phyloP scores from a whole-genome alignment of 2,113 vertebrate genomes.

The Urocolius indicus region DNA sequence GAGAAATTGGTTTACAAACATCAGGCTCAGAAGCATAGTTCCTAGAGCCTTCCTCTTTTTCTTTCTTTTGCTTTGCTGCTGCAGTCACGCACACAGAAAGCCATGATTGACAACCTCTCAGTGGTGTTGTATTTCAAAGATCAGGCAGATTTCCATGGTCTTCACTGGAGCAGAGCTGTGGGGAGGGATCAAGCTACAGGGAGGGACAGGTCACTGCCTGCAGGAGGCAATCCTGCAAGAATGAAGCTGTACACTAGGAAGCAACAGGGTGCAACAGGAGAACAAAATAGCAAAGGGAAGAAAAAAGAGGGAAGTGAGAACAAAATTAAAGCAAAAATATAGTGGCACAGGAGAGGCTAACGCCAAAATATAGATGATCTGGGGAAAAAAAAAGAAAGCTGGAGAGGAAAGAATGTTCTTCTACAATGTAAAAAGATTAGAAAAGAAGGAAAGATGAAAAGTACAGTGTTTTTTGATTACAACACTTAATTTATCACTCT shows the following conservation, averaged over 20 bases:
- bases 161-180: background rate
- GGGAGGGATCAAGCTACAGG: background rate
- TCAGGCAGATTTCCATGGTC: background rate
- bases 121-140: background rate
- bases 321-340: background rate
- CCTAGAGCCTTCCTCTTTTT: background rate
- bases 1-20: background rate
- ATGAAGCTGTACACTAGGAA: background rate
- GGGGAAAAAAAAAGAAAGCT: background rate
- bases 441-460: background rate
- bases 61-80: background rate
- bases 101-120: background rate
- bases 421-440: background rate
- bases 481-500: background rate
- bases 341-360: background rate
- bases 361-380: background rate
- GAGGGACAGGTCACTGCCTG: background rate
- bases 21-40: background rate
- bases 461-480: background rate
- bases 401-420: background rate
- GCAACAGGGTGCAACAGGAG: background rate
- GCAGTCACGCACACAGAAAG: background rate
- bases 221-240: background rate
- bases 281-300: background rate
- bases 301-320: background rate